These are phyloP conservation scores for Sinocyclocheilus maitianheensis DNA, from an alignment of 2,113 vertebrate species.

Conservation along the genomic window DNA sequence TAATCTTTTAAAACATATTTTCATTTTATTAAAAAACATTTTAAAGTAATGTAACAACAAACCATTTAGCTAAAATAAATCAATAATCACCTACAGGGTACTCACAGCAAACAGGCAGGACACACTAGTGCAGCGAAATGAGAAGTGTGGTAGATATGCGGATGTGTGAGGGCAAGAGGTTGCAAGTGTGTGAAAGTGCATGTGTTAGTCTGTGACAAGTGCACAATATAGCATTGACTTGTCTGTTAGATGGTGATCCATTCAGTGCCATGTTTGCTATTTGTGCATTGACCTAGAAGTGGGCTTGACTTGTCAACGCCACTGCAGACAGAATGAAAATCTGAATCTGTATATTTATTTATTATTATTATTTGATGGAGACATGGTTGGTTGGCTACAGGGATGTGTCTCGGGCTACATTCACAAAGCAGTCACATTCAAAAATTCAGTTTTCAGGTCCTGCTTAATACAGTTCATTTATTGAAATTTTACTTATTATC, in stretches of 20 bases:
- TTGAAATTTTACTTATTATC: background rate
- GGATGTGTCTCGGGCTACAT: background rate
- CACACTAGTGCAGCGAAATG: background rate
- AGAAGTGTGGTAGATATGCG: background rate
- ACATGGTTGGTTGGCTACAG: background rate
- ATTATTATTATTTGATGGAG: background rate
- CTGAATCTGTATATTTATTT: background rate
- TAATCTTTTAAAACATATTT: background rate
- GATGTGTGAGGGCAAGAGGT: conserved; percentile 18
- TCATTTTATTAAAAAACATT: background rate
- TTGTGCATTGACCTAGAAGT: conserved; percentile 77
- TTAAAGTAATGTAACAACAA: background rate
- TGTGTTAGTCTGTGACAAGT: conserved; percentile 34
- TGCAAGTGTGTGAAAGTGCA: conserved; percentile 35
- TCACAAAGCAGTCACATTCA: background rate
- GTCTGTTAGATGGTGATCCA: conserved; percentile 52
- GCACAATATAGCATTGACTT: conserved; percentile 43
- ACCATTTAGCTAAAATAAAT: background rate
- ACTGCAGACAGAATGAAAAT: background rate
- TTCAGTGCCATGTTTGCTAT: conserved; percentile 61
- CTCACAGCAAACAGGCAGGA: conserved; percentile 16
- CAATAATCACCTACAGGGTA: background rate
- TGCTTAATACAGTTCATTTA: background rate
- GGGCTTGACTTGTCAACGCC: conserved; percentile 67
- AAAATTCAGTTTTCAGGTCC: background rate